phyloP scores from a whole-genome alignment of 2,888 invertebrate species.

The Serripes groenlandicus region DNA sequence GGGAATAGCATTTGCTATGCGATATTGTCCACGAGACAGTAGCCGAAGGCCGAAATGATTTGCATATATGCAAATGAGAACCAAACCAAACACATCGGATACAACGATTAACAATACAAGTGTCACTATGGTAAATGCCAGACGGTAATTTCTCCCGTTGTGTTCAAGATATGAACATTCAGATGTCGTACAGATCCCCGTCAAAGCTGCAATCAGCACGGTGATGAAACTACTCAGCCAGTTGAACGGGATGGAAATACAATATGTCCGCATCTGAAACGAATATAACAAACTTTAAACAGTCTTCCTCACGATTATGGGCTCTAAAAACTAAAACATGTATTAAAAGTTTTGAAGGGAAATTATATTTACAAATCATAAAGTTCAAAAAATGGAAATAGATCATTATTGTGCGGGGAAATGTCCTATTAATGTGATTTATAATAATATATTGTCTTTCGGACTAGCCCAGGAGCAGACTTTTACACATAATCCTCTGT shows the following conservation, averaged over 20 bases:
- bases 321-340: too few relatives aligned
- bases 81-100: conserved; percentile 43
- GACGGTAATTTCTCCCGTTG: neutral
- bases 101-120: conserved; percentile 1
- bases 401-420: too few relatives aligned
- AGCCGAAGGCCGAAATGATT: conserved; percentile 35
- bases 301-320: too few relatives aligned
- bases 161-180: conserved; percentile 13
- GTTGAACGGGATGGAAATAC: conserved; percentile 9
- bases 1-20: conserved; percentile 18
- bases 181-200: conserved; percentile 4
- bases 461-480: too few relatives aligned
- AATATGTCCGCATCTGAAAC: conserved; percentile 14
- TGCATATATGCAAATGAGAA: conserved; percentile 34
- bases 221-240: conserved; percentile 5
- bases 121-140: conserved; percentile 11
- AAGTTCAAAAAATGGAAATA: too few relatives aligned
- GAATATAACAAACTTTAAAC: too few relatives aligned
- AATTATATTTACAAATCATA: too few relatives aligned
- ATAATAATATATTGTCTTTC: too few relatives aligned
- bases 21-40: conserved; percentile 40
- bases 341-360: too few relatives aligned
- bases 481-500: too few relatives aligned
- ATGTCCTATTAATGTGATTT: too few relatives aligned
- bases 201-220: neutral